Evolutionary conservation across 2,113 vertebrate genomes (phyloP), one percentile per base, ranked within the genome.

Genomic region (Prietella phreatophila): DNA sequence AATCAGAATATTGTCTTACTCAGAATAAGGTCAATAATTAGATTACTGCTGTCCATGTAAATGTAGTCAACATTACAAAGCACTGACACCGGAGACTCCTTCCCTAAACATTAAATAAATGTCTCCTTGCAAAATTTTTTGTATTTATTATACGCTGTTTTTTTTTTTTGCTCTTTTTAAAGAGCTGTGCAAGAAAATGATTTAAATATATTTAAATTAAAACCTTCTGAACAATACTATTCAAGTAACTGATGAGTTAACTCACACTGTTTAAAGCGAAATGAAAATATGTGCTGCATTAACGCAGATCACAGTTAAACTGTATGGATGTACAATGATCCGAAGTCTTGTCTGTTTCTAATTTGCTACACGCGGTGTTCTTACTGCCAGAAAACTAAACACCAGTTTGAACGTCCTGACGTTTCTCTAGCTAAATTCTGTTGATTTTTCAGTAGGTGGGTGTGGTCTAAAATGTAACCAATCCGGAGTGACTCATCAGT

Each of bases 391-490:
- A 84, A 22, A 25, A 53, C 17, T 11, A 14, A 11, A 42, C 25
- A 85, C 11, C 33, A 75, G 53, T 22, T 4, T n/a, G 1, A 60
- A 56, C 78, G 60, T 39, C 55, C 9, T 50, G 9, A 50, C 71
- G 47, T 61, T 53, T 47, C 56, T 63, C 39, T 2, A 20, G 15
- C 9, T 61, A 39, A 14, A 6, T 33, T 15, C 9, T n/a, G 75
- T 85, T 53, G 47, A 55, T 65, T 47, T n/a, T 36, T 30, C 22
- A 3, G 69, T 61, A 56, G 39, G 81, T 81, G 89, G 89, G 89
- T 65, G 87, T 79, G 82, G 36, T 81, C 33, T 10, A 27, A 27
- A n/a, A 20, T 63, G 8, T 36, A 14, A 39, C 88, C 90, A 39
- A 82, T 88, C 84, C 58, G 9, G 20, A 14, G 9, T 2, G 60